Percentiles rank a stretch among this genome's conserved stretches.
Conservation (phyloP, 2,888 invertebrate genomes). For the Alcis repandata region DNA sequence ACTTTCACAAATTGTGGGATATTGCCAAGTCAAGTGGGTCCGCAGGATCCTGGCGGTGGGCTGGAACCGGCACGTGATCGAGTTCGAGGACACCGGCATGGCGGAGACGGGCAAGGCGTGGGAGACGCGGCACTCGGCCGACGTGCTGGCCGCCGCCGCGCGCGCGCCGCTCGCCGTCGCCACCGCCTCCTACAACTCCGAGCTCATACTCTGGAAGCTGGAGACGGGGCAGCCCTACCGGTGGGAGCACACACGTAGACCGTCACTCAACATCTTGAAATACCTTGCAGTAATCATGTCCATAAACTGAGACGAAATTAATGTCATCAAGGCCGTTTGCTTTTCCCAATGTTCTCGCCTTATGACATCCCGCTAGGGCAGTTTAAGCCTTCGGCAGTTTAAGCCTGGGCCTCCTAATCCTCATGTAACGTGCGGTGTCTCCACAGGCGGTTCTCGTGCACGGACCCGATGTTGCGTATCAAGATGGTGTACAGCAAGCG, state of each 20-base stretch:
- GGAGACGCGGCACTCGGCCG: slow-evolving; percentile 91
- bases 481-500: slow-evolving; percentile 85
- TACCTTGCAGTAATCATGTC: too few relatives aligned
- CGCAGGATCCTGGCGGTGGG: slow-evolving; percentile 91
- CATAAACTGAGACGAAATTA: too few relatives aligned
- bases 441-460: slow-evolving; percentile 79
- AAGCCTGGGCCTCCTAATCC: too few relatives aligned
- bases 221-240: slow-evolving; percentile 93
- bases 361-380: too few relatives aligned
- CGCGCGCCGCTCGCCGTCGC: slow-evolving; percentile 89
- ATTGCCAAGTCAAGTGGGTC: too few relatives aligned
- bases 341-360: too few relatives aligned
- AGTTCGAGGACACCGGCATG: slow-evolving; percentile 85
- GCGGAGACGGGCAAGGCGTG: slow-evolving; percentile 88
- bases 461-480: slow-evolving; percentile 85
- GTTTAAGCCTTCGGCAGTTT: too few relatives aligned
- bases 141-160: slow-evolving; percentile 90
- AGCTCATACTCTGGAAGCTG: slow-evolving; percentile 93
- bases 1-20: too few relatives aligned
- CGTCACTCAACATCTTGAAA: too few relatives aligned
- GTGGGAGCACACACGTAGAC: slow-evolving; percentile 44
- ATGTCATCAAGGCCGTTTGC: too few relatives aligned
- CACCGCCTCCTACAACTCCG: slow-evolving; percentile 92
- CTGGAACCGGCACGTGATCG: slow-evolving; percentile 91
- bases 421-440: not conserved